Base-by-base conservation (phyloP, 2,113 vertebrate species). In the Noturus placidus region DNA sequence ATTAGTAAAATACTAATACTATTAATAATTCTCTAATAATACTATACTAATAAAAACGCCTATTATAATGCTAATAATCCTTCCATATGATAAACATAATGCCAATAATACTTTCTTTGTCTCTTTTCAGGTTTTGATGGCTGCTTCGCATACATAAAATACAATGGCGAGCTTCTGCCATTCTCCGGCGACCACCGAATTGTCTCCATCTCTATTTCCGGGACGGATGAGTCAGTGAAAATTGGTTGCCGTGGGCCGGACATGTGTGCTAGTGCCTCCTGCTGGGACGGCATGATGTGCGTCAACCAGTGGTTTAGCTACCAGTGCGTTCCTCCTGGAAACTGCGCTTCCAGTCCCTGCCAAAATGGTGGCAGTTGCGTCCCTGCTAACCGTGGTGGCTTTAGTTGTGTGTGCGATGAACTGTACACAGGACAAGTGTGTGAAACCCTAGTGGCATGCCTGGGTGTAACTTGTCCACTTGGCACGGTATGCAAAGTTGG, bases 281-380 rank as follows among this genome's bases (percentile, higher is more conserved):
- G 98, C 92, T 96, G 96, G 96, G 97, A 97, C 0, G 97, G 97
- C 11, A 90, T 99, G 33, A 95, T 99, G 95, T 99, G 98, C 65
- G 92, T 99, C 87, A 97, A 99, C 92, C 97, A 97, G 92, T 99
- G 98, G 98, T 96, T 96, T 1, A 95, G 96, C 0, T 98, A 97
- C 93, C 96, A 96, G 91, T 99, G 98, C 0, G 96, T 98, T n/a
- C 96, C 95, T 0, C 97, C 97, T 0, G 98, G 98, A 0, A 97
- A 97, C 92, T 99, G 98, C 0, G 87, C 96, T 80, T 98, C 98
- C 1, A 93, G 88, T 80, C 98, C 98, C 1, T 99, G 98, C 92
- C 97, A 95, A 86, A 96, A 99, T 1, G 97, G 97, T 0, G 98
- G 98, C 84, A 98, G 94, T 93, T 99, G 98, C 0, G 96, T 97